Conservation (phyloP, 2,888 invertebrate genomes). For the Conomelus anceps region DNA sequence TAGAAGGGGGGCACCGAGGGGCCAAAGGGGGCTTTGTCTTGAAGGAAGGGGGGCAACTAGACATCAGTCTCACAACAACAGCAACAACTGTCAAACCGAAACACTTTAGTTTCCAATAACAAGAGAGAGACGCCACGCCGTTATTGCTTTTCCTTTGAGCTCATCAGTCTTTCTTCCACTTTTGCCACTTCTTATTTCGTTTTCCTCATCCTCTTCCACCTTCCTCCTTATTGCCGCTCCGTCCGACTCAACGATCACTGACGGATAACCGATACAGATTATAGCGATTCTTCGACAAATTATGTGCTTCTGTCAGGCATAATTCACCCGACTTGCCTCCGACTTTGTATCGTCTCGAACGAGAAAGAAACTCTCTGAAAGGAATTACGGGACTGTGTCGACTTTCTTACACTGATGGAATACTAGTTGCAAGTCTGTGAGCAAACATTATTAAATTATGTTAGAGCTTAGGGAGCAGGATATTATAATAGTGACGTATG, state of each 20-base stretch:
- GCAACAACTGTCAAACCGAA: conserved; percentile 31
- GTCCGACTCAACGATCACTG: not conserved
- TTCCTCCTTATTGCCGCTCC: no score
- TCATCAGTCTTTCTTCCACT: conserved; percentile 10
- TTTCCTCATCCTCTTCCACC: not conserved
- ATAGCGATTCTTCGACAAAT: not conserved
- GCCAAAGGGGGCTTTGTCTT: no score
- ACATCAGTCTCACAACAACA: conserved; percentile 69
- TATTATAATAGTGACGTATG: no score
- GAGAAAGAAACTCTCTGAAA: not conserved
- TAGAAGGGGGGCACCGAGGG: not conserved
- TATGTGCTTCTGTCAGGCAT: not conserved
- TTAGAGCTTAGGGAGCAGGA: no score
- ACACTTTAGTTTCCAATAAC: conserved; percentile 13
- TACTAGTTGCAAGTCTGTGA: not conserved
- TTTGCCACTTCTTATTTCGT: not conserved
- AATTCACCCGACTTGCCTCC: not conserved
- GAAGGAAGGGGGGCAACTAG: not conserved
- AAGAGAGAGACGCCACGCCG: not conserved
- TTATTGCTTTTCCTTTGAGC: not conserved
- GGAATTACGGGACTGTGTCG: not conserved
- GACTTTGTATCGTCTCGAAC: not conserved
- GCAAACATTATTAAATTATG: not conserved
- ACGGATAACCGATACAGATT: not conserved
- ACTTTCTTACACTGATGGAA: no score